Percentiles rank a stretch among this genome's conserved stretches.
Evolutionary conservation across 1,140 invertebrate species (phyloP).

Genomic region (Pseudomyrmex pallidus): DNA sequence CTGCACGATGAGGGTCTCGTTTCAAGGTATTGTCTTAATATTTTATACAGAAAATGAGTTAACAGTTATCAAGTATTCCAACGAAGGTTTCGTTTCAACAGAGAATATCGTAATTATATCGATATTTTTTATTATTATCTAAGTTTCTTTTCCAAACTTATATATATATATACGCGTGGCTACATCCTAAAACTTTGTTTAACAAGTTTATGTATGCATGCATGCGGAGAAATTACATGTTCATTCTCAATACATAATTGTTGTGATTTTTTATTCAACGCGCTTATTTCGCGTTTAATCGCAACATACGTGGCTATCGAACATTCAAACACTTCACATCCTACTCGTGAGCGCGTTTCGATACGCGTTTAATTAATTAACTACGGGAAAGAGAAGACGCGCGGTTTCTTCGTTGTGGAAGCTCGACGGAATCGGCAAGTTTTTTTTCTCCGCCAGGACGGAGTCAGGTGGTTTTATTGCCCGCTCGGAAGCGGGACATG

Average conservation of each 20-base stretch:
- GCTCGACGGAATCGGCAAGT: background rate
- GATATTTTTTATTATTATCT: background rate
- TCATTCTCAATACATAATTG: too few relatives aligned
- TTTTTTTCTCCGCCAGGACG: background rate
- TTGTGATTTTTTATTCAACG: too few relatives aligned
- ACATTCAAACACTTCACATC: conserved; percentile 4
- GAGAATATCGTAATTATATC: background rate
- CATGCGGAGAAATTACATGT: too few relatives aligned
- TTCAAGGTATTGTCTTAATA: conserved; percentile 41
- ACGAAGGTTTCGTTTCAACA: background rate
- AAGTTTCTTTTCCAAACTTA: background rate
- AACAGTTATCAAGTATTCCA: background rate
- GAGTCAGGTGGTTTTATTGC: conserved; percentile 73
- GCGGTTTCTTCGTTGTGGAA: background rate
- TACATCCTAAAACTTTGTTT: too few relatives aligned
- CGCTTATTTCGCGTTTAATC: too few relatives aligned
- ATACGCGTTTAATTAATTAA: background rate
- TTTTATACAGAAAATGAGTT: conserved; percentile 60
- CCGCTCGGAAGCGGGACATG: conserved; percentile 93
- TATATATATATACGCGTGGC: background rate
- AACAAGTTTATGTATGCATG: too few relatives aligned
- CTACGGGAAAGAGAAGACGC: background rate
- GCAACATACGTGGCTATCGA: background rate
- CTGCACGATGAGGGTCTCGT: conserved; percentile 72
- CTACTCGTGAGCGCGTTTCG: background rate